phyloP scores from a whole-genome alignment of 2,113 vertebrate species.

The Myotis brandtii region DNA sequence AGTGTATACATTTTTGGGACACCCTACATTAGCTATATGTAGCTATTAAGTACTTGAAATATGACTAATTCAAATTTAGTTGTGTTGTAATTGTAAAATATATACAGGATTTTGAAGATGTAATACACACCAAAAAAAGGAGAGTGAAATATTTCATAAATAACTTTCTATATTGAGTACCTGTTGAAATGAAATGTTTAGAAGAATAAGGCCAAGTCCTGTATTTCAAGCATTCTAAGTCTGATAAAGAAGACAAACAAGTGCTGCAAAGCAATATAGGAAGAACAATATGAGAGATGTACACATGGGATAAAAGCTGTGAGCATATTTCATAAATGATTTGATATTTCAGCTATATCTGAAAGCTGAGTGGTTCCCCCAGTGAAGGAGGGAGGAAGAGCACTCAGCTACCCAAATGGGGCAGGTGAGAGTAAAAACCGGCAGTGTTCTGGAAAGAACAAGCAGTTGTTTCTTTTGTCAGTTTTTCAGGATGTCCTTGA shows the following conservation, averaged over 20 bases:
- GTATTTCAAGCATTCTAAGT: neutral
- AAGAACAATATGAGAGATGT: neutral
- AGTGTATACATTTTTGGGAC: too few species aligned
- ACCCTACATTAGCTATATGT: neutral
- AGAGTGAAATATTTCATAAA: conserved; percentile 10
- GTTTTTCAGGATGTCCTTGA: conserved; percentile 34
- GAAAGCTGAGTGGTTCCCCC: neutral
- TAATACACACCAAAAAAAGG: neutral
- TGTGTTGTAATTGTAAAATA: conserved; percentile 20
- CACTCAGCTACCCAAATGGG: neutral
- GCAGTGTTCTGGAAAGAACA: conserved; percentile 8
- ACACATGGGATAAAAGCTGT: neutral
- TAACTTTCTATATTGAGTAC: conserved; percentile 35
- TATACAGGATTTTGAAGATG: neutral
- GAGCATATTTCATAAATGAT: neutral
- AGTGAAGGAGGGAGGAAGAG: neutral
- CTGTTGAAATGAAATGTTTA: conserved; percentile 44
- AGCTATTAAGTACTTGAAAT: neutral
- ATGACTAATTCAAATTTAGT: conserved; percentile 26
- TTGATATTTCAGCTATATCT: neutral
- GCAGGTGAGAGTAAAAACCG: conserved; percentile 6
- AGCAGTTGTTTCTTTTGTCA: neutral
- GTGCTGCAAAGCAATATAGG: neutral
- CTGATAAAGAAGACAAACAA: conserved; percentile 46
- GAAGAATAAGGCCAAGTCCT: conserved; percentile 22